phyloP scores from a whole-genome alignment of 2,797 vertebrate species.

The Neomorphus geoffroyi region DNA sequence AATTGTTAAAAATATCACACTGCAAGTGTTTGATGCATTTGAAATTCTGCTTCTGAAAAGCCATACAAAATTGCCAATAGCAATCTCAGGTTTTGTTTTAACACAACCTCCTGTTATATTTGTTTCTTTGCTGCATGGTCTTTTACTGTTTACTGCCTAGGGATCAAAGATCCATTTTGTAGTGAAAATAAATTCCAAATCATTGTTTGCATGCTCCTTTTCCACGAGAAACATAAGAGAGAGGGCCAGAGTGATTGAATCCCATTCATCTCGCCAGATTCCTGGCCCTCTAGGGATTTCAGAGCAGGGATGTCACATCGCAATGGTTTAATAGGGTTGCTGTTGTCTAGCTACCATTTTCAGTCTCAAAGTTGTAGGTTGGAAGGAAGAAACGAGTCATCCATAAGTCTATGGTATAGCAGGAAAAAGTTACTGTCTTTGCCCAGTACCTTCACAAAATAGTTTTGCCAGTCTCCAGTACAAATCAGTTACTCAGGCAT shows the following conservation, averaged over 20 bases:
- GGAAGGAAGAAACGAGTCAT: background rate
- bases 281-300: background rate
- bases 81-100: slow-evolving; percentile 27
- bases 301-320: background rate
- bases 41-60: slow-evolving; percentile 22
- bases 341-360: background rate
- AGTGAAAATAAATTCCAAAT: slow-evolving; percentile 25
- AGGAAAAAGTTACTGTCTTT: background rate
- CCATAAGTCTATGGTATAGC: background rate
- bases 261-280: background rate
- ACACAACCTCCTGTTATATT: background rate
- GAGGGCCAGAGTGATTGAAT: background rate
- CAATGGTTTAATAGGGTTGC: background rate
- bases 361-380: background rate
- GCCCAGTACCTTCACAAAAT: background rate
- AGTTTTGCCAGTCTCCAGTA: background rate
- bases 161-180: slow-evolving; percentile 25
- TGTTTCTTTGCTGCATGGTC: background rate
- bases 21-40: background rate
- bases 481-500: background rate
- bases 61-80: background rate
- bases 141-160: slow-evolving; percentile 7
- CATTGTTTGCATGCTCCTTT: background rate
- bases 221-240: rapidly evolving
- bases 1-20: slow-evolving; percentile 49